phyloP scores from a whole-genome alignment of 2,888 invertebrate species.

The Tenodera sinensis region DNA sequence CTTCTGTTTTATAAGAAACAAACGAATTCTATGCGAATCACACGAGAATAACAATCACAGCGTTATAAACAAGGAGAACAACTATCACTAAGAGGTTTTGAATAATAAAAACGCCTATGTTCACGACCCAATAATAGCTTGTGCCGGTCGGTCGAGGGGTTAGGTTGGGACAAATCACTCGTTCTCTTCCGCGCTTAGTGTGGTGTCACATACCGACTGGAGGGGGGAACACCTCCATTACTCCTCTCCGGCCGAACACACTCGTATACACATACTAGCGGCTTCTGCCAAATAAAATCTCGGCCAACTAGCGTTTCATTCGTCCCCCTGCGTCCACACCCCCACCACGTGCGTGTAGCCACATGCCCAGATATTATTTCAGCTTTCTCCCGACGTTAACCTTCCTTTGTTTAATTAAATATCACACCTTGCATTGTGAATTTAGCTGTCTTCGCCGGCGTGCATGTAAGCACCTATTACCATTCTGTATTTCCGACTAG shows the following conservation, averaged over 20 bases:
- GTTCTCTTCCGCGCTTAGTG: not conserved
- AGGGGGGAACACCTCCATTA: not conserved
- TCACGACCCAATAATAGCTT: not conserved
- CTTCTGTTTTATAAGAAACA: too few species aligned
- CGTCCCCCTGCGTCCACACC: not conserved
- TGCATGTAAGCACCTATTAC: too few species aligned
- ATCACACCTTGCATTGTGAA: too few species aligned
- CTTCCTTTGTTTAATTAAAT: too few species aligned
- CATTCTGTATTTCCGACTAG: too few species aligned
- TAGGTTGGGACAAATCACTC: not conserved
- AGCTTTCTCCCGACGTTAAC: too few species aligned
- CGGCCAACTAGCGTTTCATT: not conserved
- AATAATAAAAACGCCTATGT: not conserved
- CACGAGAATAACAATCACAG: too few species aligned
- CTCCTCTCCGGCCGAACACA: not conserved
- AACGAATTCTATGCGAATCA: too few species aligned
- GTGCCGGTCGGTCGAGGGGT: not conserved
- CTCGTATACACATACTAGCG: not conserved
- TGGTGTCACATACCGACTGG: not conserved
- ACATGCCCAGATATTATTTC: not conserved
- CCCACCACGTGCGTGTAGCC: not conserved
- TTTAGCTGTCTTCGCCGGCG: too few species aligned
- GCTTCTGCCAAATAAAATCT: not conserved
- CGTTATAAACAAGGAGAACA: not conserved
- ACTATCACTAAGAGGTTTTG: not conserved